Base-by-base conservation (phyloP, 1,140 invertebrate genomes). In the Nasonia longicornis region DNA sequence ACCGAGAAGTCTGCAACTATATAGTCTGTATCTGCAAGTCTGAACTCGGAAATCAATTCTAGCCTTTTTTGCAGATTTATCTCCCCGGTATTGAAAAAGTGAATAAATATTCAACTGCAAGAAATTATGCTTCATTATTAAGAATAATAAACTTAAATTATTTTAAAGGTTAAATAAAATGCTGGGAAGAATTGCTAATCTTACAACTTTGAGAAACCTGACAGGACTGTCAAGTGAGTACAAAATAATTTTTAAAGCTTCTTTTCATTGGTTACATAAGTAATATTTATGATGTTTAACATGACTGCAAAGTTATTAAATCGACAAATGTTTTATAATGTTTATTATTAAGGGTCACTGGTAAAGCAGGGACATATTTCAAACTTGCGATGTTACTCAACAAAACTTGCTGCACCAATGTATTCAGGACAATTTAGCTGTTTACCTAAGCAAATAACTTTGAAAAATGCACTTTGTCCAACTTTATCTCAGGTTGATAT, bases 111-210 rank as follows among this genome's bases (percentile, higher is more conserved):
- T 58, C 20, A 58, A 58, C 16, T 20, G 1, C 6, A 58, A 58
- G 52, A 58, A n/a, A 58, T 58, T n/a, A 58, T 6, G 4, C 20
- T n/a, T 58, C 52, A 58, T 4, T 20, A 4, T 58, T 58, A 16
- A 58, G 16, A 7, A 48, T 58, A 58, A 58, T 58, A 20, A 58
- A 6, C 20, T 58, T n/a, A 4, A 58, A n/a, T 58, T 58, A 7
- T 4, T 58, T 58, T 58, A 58, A 7, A 58, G 52, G 6, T n/a
- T n/a, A 20, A 82, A 82, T 64, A 87, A 86, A 76, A 86, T 85
- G 84, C 69, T 86, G n/a, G 73, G 83, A 82, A 86, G 72, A 74
- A 10, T 86, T 8, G n/a, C 77, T 79, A 82, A 63, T 31, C 20
- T 83, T 10, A 84, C 81, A 12, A 48, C 82, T 45, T 69, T 77